A percentile compares a stretch with the other conserved stretches of the same genome.
phyloP scores from a whole-genome alignment of 2,888 invertebrate species.

The Cephonodes hylas region DNA sequence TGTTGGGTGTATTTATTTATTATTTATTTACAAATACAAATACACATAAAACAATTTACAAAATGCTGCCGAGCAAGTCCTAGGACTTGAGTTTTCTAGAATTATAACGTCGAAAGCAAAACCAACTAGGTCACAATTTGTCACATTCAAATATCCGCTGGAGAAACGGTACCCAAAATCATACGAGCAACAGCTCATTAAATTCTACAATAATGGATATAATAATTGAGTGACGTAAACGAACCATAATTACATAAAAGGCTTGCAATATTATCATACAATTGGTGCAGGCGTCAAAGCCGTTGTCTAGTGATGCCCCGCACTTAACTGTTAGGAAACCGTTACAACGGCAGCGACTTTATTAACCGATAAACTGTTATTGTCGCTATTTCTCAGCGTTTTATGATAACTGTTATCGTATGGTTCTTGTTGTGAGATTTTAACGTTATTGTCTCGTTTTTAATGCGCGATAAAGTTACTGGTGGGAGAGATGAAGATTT shows the following conservation, averaged over 20 bases:
- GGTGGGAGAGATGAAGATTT: neutral
- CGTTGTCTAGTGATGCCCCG: conserved; percentile 24
- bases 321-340: neutral
- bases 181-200: neutral
- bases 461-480: neutral
- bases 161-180: neutral
- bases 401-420: neutral
- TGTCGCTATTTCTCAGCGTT: conserved; percentile 2
- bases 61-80: too few species aligned
- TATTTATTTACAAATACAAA: neutral
- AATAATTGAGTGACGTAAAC: conserved; percentile 52
- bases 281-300: conserved; percentile 56
- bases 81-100: too few species aligned
- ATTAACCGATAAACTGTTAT: neutral
- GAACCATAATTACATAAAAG: conserved; percentile 67
- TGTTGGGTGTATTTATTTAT: too few species aligned
- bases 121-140: neutral
- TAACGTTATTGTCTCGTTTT: neutral
- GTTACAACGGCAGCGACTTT: neutral
- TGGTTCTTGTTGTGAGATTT: neutral
- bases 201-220: neutral
- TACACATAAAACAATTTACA: too few species aligned
- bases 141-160: neutral
- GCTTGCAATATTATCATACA: conserved; percentile 73
- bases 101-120: too few species aligned